Base-by-base conservation (phyloP, 2,113 vertebrate genomes). In the Cebidichthys violaceus region DNA sequence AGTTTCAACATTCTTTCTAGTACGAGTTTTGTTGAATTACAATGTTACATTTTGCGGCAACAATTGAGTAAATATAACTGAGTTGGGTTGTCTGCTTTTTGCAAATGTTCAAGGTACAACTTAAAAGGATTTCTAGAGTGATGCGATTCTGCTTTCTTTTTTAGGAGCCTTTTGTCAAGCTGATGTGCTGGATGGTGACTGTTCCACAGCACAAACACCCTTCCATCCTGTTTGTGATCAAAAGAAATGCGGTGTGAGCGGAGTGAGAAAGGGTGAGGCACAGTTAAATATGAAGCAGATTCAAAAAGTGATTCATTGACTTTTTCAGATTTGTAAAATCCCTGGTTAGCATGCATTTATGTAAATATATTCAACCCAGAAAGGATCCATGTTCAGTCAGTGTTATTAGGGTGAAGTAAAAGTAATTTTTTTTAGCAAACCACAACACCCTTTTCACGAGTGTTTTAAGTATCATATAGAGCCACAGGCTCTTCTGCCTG, bases 291-390 rank as follows among this genome's bases (percentile, higher is more conserved):
- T 92, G 93, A 80, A 86, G 72, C 37, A 35, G 70, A 88, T 50
- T 80, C 73, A 86, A 80, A 84, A 87, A 88, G 57, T 11, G 70
- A 75, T 86, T 82, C 68, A 82, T 39, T 73, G 85, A 81, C 60
- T 80, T 70, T 66, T 64, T 82, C 75, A 45, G 77, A 67, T 93
- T 94, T 94, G 93, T 93, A 92, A 79, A 94, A 93, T 92, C 91
- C 93, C 93, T 83, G 93, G 70, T 81, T 81, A 60, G 29, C 78
- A 68, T 83, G 81, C 66, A 68, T 64, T 67, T 35, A 52, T 62
- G 60, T 50, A 62, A 76, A 81, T 75, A 17, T 65, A 72, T 47
- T 74, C 54, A 76, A 72, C 37, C 27, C 47, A 78, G 68, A 60
- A 37, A 83, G 35, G n/a, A 71, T n/a, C 41, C 18, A 24, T 8